Conservation (phyloP, 1,140 invertebrate species). For the Temnothorax curvispinosus region DNA sequence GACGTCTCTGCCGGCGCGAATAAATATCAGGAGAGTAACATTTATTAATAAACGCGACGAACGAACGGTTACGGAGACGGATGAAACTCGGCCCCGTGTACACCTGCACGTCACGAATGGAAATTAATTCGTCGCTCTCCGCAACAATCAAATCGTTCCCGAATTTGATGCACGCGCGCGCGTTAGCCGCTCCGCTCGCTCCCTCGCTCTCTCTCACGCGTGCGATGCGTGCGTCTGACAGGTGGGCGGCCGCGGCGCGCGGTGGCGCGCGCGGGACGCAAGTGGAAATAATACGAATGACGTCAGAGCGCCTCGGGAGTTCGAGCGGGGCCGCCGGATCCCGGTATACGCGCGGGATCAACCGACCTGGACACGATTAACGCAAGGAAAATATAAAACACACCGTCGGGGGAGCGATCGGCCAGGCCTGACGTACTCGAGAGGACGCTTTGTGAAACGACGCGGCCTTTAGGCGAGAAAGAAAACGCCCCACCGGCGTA, state of each 20-base stretch:
- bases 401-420: not conserved
- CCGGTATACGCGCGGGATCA: not conserved
- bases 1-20: not conserved
- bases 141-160: constrained; percentile 59
- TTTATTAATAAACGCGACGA: constrained; percentile 35
- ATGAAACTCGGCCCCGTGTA: not conserved
- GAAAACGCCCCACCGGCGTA: not conserved
- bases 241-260: not conserved
- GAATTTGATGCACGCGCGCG: constrained; percentile 51
- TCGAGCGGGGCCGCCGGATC: not conserved
- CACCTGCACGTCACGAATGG: constrained; percentile 19
- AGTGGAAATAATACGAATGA: constrained; percentile 62
- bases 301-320: constrained; percentile 59
- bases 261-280: not conserved
- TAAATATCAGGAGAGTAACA: constrained; percentile 29
- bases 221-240: constrained; percentile 54
- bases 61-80: not conserved
- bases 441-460: constrained; percentile 10
- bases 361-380: constrained; percentile 67
- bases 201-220: not conserved
- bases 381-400: constrained; percentile 72
- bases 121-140: constrained; percentile 59
- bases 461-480: constrained; percentile 10
- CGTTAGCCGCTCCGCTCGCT: not conserved
- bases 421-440: not conserved